Conservation (phyloP, 35 echinoderm and acorn worm genomes). For the Hemicentrotus pulcherrimus region DNA sequence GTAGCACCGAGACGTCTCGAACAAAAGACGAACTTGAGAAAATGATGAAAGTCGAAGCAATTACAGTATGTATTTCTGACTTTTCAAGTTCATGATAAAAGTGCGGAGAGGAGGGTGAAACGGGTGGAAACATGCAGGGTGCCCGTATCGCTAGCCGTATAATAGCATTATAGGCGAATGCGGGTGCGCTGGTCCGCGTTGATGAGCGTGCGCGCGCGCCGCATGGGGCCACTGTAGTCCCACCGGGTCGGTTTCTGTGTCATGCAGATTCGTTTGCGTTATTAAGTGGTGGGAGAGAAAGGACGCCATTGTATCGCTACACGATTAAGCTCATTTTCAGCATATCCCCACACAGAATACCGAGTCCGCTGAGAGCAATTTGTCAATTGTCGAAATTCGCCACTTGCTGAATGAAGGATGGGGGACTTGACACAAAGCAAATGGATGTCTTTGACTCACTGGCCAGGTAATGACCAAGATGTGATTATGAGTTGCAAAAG, state of each 20-base stretch:
- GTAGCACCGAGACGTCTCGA: background rate
- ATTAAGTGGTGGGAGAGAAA: background rate
- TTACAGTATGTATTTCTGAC: background rate
- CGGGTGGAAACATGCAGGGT: slow-evolving; percentile 4
- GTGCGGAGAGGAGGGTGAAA: background rate
- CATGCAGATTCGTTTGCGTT: slow-evolving; percentile 8
- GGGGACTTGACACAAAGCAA: background rate
- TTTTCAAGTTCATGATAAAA: background rate
- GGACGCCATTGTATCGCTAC: background rate
- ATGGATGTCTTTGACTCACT: background rate
- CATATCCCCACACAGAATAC: background rate
- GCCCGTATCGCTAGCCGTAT: background rate
- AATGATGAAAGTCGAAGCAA: background rate
- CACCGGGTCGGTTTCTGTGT: slow-evolving; percentile 37
- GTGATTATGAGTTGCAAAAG: background rate
- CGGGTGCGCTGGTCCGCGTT: slow-evolving; percentile 20
- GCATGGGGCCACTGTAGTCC: slow-evolving; percentile 10
- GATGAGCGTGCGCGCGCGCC: slow-evolving; percentile 4
- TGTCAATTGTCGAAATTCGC: slow-evolving; percentile 16
- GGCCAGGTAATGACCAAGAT: background rate
- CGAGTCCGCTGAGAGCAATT: slow-evolving; percentile 26
- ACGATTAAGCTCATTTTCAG: slow-evolving; percentile 17
- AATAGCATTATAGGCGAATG: slow-evolving; percentile 22
- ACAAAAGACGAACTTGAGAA: background rate
- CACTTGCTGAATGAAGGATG: slow-evolving; percentile 24